Base-by-base conservation (phyloP, 2,888 invertebrate genomes). In the Lissonota sp. region DNA sequence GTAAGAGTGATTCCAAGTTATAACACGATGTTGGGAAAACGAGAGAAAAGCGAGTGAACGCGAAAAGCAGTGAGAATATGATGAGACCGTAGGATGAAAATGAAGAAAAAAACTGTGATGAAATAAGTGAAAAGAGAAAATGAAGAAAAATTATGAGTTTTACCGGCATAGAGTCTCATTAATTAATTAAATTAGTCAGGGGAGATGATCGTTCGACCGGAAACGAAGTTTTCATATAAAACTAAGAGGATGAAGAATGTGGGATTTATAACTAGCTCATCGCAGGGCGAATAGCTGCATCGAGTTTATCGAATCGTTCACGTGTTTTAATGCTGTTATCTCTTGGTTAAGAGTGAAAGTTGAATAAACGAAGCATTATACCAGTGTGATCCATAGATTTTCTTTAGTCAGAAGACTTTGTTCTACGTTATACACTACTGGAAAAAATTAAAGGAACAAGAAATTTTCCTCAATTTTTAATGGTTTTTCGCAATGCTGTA, bases 151-250 rank as follows among this genome's bases (percentile, higher is more conserved):
- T 39, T 46, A 44, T 4, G 14, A 49, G 62, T 73, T 79, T 39
- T 79, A 73, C 74, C 69, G 55, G 26, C 78, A 57, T 62, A 60
- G 55, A 76, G 79, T 85, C 77, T 82, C 80, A 82, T 86, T 88
- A 89, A 88, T 89, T 88, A 88, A 87, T 88, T 81, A 86, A 86
- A 87, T 87, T 85, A 84, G 84, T 71, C 40, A 49, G 69, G 42
- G 49, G 58, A 79, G 76, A 63, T 80, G 80, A 83, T 82, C 76
- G 76, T 66, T 72, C 44, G 74, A 75, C 71, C 46, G 46, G 51
- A 55, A 7, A 12, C 14, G 70, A 40, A 37, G 62, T 66, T 71
- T 37, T 44, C 55, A 42, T 10, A 10, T 42, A 39, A 60, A 49
- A 37, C 53, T 5, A 12, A 75, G 62, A 60, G 49, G 14, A 71